Percentiles rank a stretch among this genome's conserved stretches.
These are phyloP conservation scores for Amiota communis DNA, from an alignment of 2,888 invertebrate species.

Conservation along the genomic window DNA sequence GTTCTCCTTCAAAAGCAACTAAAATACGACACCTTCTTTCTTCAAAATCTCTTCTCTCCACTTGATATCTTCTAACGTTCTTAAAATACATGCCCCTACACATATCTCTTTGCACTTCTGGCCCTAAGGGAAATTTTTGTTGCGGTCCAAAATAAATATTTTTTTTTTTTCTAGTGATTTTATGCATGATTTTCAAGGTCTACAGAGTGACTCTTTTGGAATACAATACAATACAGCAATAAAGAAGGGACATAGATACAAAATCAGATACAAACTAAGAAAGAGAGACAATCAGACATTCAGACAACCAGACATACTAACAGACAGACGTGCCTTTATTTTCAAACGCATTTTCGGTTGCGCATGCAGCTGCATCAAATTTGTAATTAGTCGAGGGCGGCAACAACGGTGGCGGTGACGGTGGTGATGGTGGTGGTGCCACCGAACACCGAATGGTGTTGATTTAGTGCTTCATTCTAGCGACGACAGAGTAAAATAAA, in stretches of 20 bases:
- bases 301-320: too few species aligned
- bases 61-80: too few species aligned
- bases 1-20: neutral
- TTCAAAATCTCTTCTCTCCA: too few species aligned
- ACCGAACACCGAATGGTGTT: conserved; percentile 8
- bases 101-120: neutral
- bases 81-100: too few species aligned
- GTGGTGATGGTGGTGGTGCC: neutral
- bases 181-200: conserved; percentile 28
- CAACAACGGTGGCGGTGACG: neutral
- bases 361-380: conserved; percentile 57
- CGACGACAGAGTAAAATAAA: conserved; percentile 14
- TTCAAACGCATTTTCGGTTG: conserved; percentile 2
- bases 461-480: conserved; percentile 22
- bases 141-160: conserved; percentile 13
- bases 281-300: neutral
- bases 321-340: neutral
- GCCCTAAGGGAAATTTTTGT: neutral
- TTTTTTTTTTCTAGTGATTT: conserved; percentile 12
- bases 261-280: neutral
- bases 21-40: neutral
- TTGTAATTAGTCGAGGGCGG: conserved; percentile 51
- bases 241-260: neutral
- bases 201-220: neutral
- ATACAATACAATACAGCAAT: neutral